phyloP scores from a whole-genome alignment of 2,888 invertebrate species.

The Piscicola geometra region DNA sequence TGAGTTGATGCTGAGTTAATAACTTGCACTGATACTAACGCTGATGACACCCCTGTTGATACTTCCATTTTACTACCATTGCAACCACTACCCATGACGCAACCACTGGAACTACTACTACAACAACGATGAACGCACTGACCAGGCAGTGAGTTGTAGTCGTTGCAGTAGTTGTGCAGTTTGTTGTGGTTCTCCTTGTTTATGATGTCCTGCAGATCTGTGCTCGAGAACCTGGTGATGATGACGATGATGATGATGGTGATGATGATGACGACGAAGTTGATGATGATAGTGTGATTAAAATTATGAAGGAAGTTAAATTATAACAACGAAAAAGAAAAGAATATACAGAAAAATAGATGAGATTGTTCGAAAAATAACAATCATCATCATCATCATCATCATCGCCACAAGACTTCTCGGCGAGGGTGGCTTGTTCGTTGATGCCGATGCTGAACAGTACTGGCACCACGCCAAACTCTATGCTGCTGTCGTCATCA shows the following conservation, averaged over 20 bases:
- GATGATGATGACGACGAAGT: too few species aligned
- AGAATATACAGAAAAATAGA: background rate
- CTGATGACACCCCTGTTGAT: too few species aligned
- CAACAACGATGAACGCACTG: too few species aligned
- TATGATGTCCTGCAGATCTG: constrained; percentile 77
- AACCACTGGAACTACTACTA: too few species aligned
- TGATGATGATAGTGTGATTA: too few species aligned
- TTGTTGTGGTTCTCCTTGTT: constrained; percentile 76
- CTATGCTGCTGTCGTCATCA: background rate
- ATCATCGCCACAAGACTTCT: constrained; percentile 59
- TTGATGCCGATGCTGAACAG: constrained; percentile 92
- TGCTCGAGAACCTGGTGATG: constrained; percentile 53
- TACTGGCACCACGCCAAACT: constrained; percentile 74
- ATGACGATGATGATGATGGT: background rate
- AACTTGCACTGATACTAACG: too few species aligned
- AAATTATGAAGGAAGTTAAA: too few species aligned
- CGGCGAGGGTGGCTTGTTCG: constrained; percentile 83
- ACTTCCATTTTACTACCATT: too few species aligned
- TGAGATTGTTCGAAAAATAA: background rate
- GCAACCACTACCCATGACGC: too few species aligned
- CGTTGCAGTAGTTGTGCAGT: constrained; percentile 74
- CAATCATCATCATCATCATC: background rate
- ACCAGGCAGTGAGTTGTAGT: constrained; percentile 59
- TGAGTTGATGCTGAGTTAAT: too few species aligned
- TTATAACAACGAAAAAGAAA: background rate